Percentiles rank a stretch among this genome's conserved stretches.
Evolutionary conservation across 92 coral and sea anemone species (phyloP).

Genomic region (Bergia sp.): DNA sequence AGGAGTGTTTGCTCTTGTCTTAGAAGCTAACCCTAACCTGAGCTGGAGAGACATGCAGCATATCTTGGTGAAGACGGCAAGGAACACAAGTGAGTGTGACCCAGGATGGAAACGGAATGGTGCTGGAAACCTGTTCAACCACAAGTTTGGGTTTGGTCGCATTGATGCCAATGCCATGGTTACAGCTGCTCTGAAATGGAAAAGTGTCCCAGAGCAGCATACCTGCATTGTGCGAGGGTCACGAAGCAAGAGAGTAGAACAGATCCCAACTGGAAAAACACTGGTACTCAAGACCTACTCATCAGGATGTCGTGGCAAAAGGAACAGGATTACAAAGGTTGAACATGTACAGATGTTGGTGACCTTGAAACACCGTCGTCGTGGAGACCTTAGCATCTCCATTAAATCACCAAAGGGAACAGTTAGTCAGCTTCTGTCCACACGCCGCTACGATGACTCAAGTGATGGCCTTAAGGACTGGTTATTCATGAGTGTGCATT

Average conservation of each 20-base stretch:
- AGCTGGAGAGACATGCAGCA: slow-evolving; percentile 97
- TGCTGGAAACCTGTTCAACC: slow-evolving; percentile 78
- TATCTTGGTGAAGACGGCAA: slow-evolving; percentile 80
- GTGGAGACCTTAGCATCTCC: slow-evolving; percentile 84
- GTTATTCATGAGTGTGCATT: slow-evolving; percentile 92
- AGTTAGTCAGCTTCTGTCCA: slow-evolving; percentile 73
- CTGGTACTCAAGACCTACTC: slow-evolving; percentile 60
- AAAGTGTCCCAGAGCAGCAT: slow-evolving; percentile 78
- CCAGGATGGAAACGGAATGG: slow-evolving; percentile 89
- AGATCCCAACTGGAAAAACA: slow-evolving; percentile 69
- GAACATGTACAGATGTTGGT: slow-evolving; percentile 88
- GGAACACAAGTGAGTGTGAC: slow-evolving; percentile 87
- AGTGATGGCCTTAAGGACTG: slow-evolving; percentile 82
- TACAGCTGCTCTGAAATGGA: slow-evolving; percentile 74
- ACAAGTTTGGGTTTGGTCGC: slow-evolving; percentile 97
- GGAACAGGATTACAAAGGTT: slow-evolving; percentile 65
- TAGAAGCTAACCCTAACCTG: slow-evolving; percentile 85
- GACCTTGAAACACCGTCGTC: slow-evolving; percentile 75
- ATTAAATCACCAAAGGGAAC: slow-evolving; percentile 83
- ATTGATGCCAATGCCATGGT: slow-evolving; percentile 81
- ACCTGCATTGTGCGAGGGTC: slow-evolving; percentile 69
- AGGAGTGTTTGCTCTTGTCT: slow-evolving; percentile 89
- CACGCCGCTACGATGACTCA: slow-evolving; percentile 76
- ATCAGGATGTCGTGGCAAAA: slow-evolving; percentile 78
- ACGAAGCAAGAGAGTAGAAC: slow-evolving; percentile 22